Evolutionary conservation across 2,113 vertebrate genomes (phyloP), one percentile per base, ranked within the genome.

Genomic region (Uropsilus gracilis): DNA sequence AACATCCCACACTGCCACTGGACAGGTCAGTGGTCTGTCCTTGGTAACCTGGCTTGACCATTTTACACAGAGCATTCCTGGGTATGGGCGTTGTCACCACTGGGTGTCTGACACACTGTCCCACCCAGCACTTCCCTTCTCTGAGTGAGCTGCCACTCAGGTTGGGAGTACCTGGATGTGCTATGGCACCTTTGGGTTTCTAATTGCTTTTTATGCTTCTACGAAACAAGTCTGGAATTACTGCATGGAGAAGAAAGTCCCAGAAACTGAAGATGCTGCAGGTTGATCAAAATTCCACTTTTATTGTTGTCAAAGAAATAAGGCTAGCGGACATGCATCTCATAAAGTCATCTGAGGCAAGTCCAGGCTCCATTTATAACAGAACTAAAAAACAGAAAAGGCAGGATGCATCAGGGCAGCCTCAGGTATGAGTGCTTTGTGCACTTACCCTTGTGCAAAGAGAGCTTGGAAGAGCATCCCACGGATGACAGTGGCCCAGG

Each of bases 361-460:
- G 81, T 2, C n/a, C 69, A 64, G 91, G 82, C 92, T 96, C 95
- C 66, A 66, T 86, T 96, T 90, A 94, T 69, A 97, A 83, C 84
- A 84, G 50, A 81, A 93, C 95, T 96, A 93, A 95, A 96, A 95
- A 32, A 80, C 30, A 37, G 22, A 48, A 55, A 55, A 22, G 42
- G 69, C 63, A 48, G 2, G 42, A 53, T 17, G 53, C 18, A 20
- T 8, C 37, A 94, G 59, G 78, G 59, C 16, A 17, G 57, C 14
- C 42, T 53, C 75, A 39, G 2, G 37, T 63, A 78, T 88, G 32
- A 6, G 55, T 8, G 26, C 57, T 37, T 73, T 48, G 28, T 22
- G 39, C 17, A 0, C 11, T 53, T 18, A 46, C 75, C 87, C 81
- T 42, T 82, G 53, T 53, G 26, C 9, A 26, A 50, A 69, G 80